Evolutionary conservation across 2,888 invertebrate genomes (phyloP).

Genomic region (Cryptophagus acutangulus): DNA sequence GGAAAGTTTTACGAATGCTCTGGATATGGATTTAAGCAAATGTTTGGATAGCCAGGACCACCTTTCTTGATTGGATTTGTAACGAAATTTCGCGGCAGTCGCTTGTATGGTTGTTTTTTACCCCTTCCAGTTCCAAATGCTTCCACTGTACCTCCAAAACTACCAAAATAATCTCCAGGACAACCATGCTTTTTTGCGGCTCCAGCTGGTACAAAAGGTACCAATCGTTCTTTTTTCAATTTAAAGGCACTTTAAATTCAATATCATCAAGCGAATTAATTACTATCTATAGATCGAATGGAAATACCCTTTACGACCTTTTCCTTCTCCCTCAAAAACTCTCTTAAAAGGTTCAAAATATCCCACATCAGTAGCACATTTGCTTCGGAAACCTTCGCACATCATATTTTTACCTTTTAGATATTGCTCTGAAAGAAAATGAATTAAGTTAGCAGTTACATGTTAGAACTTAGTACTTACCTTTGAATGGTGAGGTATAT

Average conservation of each 20-base stretch:
- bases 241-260: neutral
- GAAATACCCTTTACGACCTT: slow-evolving; percentile 2
- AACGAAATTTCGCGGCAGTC: slow-evolving; percentile 29
- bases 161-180: slow-evolving; percentile 54
- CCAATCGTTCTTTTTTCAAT: neutral
- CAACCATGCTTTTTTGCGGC: slow-evolving; percentile 48
- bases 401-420: slow-evolving; percentile 39
- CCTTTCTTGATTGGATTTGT: slow-evolving; percentile 48
- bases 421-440: neutral
- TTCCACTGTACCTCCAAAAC: slow-evolving; percentile 43
- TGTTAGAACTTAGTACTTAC: slow-evolving; percentile 25
- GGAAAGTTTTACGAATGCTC: slow-evolving; percentile 29
- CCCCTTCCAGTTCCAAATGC: slow-evolving; percentile 34
- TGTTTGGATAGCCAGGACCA: slow-evolving; percentile 52
- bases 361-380: slow-evolving; percentile 44
- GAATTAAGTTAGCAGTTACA: neutral
- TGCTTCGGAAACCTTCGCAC: slow-evolving; percentile 41
- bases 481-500: slow-evolving; percentile 35
- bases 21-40: slow-evolving; percentile 51
- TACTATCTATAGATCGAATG: neutral
- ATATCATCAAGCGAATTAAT: neutral
- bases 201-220: slow-evolving; percentile 39
- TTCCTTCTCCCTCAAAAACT: slow-evolving; percentile 45
- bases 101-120: slow-evolving; percentile 20
- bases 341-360: slow-evolving; percentile 50